Evolutionary conservation across 2,797 vertebrate species (phyloP).

Genomic region (Lagocephalus sceleratus): DNA sequence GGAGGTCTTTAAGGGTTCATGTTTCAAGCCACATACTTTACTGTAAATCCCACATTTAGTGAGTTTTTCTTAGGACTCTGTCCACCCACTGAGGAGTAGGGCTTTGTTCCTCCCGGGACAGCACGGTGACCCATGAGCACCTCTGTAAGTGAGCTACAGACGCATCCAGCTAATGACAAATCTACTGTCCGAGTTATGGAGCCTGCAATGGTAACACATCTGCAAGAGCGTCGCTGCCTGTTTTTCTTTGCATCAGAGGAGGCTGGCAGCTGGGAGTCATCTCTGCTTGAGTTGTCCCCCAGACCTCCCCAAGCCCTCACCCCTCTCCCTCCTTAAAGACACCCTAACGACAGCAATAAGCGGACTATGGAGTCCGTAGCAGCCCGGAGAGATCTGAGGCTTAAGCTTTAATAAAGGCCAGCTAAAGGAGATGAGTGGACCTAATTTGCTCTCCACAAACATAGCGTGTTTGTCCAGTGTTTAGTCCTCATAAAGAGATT

Average conservation of each 20-base stretch:
- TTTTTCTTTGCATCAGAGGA: constrained; percentile 56
- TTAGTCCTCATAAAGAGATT: constrained; percentile 46
- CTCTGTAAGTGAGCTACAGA: constrained; percentile 39
- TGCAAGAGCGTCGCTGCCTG: constrained; percentile 19
- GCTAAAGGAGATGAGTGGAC: constrained; percentile 61
- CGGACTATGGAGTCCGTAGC: constrained; percentile 53
- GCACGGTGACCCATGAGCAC: constrained; percentile 29
- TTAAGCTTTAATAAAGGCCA: constrained; percentile 66
- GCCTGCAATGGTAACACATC: constrained; percentile 61
- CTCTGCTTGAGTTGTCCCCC: constrained; percentile 44
- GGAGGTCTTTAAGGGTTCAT: constrained; percentile 11
- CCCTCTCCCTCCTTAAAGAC: constrained; percentile 21
- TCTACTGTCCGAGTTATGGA: constrained; percentile 58
- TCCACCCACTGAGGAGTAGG: constrained; percentile 11
- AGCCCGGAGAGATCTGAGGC: constrained; percentile 49
- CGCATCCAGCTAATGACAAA: constrained; percentile 54
- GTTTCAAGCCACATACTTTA: constrained; percentile 15
- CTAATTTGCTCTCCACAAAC: constrained; percentile 60
- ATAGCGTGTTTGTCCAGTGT: constrained; percentile 53
- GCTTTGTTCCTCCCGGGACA: constrained; percentile 29
- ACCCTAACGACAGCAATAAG: constrained; percentile 50
- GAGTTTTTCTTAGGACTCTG: constrained; percentile 4
- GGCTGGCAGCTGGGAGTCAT: constrained; percentile 69
- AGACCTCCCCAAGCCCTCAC: constrained; percentile 13
- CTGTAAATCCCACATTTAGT: constrained; percentile 3